Percentiles rank a stretch among this genome's conserved stretches.
phyloP scores from a whole-genome alignment of 2,888 invertebrate genomes.

The Slavum lentiscoides region DNA sequence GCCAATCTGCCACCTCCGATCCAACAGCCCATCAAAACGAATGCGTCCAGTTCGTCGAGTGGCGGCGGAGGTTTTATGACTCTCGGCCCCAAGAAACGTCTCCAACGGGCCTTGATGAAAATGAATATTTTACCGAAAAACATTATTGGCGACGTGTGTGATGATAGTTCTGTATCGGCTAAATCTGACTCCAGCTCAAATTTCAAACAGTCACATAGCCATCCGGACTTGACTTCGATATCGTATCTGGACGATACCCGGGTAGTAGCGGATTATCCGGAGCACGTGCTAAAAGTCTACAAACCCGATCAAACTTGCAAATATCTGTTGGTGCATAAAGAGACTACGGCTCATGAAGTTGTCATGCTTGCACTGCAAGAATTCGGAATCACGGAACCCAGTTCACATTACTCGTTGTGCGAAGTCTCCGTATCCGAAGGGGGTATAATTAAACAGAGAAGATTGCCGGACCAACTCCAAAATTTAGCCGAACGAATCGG shows the following conservation, averaged over 20 bases:
- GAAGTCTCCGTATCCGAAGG: constrained; percentile 96
- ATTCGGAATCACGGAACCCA: constrained; percentile 92
- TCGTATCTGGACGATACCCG: constrained; percentile 82
- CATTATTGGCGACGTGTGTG: constrained; percentile 60
- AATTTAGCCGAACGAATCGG: constrained; percentile 94
- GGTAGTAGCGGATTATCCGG: constrained; percentile 79
- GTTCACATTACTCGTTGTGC: constrained; percentile 91
- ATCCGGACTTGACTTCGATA: constrained; percentile 76
- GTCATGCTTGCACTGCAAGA: constrained; percentile 96
- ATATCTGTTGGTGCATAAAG: constrained; percentile 92
- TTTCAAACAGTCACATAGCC: constrained; percentile 75
- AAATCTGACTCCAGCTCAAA: constrained; percentile 56
- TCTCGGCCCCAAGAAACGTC: constrained; percentile 78
- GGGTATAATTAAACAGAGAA: constrained; percentile 92
- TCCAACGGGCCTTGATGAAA: constrained; percentile 84
- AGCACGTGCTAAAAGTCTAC: constrained; percentile 95
- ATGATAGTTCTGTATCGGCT: constrained; percentile 63
- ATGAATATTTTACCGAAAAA: constrained; percentile 88
- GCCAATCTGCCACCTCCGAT: constrained; percentile 59
- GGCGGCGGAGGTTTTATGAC: constrained; percentile 77
- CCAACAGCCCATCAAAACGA: constrained; percentile 56
- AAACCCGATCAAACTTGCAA: constrained; percentile 97
- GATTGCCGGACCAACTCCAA: constrained; percentile 90
- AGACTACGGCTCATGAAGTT: constrained; percentile 73
- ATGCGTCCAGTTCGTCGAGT: constrained; percentile 37